Conservation (phyloP, 2,797 vertebrate genomes). For the Numenius phaeopus region DNA sequence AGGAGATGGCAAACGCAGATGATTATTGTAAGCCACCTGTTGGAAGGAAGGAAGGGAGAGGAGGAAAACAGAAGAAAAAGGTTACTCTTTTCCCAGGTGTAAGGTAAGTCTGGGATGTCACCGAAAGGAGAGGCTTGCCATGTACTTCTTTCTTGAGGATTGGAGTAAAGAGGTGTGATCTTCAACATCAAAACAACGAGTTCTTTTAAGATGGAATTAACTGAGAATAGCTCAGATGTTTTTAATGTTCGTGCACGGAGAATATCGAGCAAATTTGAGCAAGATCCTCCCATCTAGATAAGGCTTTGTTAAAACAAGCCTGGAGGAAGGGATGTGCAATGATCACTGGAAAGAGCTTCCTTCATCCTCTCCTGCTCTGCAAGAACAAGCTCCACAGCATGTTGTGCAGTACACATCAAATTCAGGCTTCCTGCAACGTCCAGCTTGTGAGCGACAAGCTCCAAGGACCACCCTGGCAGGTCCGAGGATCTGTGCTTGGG, state of each 20-base stretch:
- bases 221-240: not conserved
- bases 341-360: not conserved
- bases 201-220: not conserved
- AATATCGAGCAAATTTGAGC: not conserved
- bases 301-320: not conserved
- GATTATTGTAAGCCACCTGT: not conserved
- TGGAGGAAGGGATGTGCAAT: not conserved
- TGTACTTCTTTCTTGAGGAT: not conserved
- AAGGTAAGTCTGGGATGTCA: not conserved
- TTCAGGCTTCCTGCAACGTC: not conserved
- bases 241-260: not conserved
- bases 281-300: not conserved
- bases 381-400: not conserved
- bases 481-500: not conserved
- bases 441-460: not conserved
- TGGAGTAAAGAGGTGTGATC: not conserved
- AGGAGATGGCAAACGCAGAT: not conserved
- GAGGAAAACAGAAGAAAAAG: not conserved
- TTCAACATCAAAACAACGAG: not conserved
- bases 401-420: not conserved
- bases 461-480: not conserved
- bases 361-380: not conserved
- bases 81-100: not conserved
- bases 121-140: not conserved
- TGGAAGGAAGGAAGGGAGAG: not conserved